These are phyloP conservation scores for Dione juno DNA, from an alignment of 2,888 invertebrate genomes.

Conservation along the genomic window DNA sequence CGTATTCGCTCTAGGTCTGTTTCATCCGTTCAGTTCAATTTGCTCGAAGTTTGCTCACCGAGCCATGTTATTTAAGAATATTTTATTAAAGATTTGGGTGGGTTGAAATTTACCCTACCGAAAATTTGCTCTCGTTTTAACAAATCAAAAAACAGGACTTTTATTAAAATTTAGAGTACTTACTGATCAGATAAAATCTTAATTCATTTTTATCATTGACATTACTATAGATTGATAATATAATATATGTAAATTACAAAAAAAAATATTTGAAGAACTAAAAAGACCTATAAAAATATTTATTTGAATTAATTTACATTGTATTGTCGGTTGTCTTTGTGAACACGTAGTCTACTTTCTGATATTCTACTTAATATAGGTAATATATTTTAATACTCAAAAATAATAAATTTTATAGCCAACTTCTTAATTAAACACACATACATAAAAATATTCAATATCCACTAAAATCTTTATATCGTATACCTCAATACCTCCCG, in stretches of 20 bases:
- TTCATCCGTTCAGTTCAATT: slow-evolving; percentile 27
- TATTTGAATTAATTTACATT: too few species aligned
- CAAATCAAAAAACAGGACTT: neutral
- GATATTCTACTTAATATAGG: too few species aligned
- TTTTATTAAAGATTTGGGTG: slow-evolving; percentile 24
- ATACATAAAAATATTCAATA: neutral
- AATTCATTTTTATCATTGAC: too few species aligned
- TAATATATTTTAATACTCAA: too few species aligned
- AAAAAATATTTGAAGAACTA: too few species aligned
- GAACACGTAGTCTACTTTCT: too few species aligned
- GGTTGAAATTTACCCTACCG: slow-evolving; percentile 17
- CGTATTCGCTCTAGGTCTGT: slow-evolving; percentile 1
- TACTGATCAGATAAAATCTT: too few species aligned
- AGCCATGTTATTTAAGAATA: slow-evolving; percentile 23
- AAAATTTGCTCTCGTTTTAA: neutral
- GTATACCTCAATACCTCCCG: slow-evolving; percentile 57
- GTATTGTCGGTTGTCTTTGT: too few species aligned
- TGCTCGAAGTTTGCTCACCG: slow-evolving; percentile 26
- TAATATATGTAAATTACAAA: too few species aligned
- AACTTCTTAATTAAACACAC: neutral
- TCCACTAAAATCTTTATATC: slow-evolving; percentile 16
- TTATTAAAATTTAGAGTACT: too few species aligned
- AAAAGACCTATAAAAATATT: too few species aligned
- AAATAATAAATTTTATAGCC: neutral
- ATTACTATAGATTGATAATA: too few species aligned